Evolutionary conservation across 2,888 invertebrate species (phyloP).

Genomic region (Drosophila neotestacea): DNA sequence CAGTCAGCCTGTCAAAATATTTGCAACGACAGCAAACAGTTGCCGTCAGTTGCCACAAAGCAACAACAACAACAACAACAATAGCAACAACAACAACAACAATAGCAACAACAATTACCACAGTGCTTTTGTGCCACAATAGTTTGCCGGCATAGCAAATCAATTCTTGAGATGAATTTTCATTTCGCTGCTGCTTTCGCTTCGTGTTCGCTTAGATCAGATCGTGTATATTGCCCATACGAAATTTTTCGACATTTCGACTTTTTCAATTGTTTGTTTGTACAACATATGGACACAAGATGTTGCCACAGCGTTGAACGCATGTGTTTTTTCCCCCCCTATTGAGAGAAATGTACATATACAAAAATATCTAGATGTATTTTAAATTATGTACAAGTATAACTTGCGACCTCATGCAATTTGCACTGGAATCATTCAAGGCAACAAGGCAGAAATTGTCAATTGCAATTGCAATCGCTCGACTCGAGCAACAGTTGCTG

Average conservation of each 20-base stretch:
- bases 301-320: constrained; percentile 60
- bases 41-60: constrained; percentile 31
- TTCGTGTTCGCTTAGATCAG: not conserved
- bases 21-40: constrained; percentile 64
- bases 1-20: constrained; percentile 53
- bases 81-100: not conserved
- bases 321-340: constrained; percentile 45
- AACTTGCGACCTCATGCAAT: constrained; percentile 37
- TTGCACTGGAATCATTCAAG: constrained; percentile 44
- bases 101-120: constrained; percentile 10
- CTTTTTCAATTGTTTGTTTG: constrained; percentile 71
- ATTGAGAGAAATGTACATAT: not conserved
- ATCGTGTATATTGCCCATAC: not conserved
- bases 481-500: constrained; percentile 33
- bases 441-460: constrained; percentile 23
- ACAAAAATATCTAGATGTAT: constrained; percentile 9
- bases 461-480: constrained; percentile 14
- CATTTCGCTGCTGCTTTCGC: constrained; percentile 35
- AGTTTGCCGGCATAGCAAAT: constrained; percentile 37
- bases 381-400: constrained; percentile 8
- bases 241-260: constrained; percentile 28
- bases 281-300: constrained; percentile 75
- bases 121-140: constrained; percentile 12
- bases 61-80: not conserved
- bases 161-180: constrained; percentile 58